phyloP scores from a whole-genome alignment of 1,140 invertebrate species.

The Parapsyche elsis region DNA sequence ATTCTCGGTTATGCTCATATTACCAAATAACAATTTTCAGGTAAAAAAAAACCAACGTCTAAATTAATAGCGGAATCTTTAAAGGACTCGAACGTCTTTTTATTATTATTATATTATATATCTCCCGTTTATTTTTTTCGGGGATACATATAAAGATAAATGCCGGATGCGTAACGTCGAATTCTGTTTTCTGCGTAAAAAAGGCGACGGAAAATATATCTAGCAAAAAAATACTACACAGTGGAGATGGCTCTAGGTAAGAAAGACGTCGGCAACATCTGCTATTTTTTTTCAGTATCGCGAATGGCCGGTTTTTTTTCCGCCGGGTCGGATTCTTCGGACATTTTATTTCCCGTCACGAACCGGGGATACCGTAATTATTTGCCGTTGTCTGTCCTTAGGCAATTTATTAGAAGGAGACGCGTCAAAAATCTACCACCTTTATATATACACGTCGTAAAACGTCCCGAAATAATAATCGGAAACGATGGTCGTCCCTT shows the following conservation, averaged over 20 bases:
- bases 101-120: not conserved
- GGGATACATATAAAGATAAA: slow-evolving; percentile 42
- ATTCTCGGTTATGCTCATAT: slow-evolving; percentile 44
- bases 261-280: not conserved
- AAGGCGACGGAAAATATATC: slow-evolving; percentile 1
- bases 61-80: slow-evolving; percentile 52
- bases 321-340: not conserved
- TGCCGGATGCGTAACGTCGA: slow-evolving; percentile 48
- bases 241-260: no score
- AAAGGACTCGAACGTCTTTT: not conserved
- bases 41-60: slow-evolving; percentile 52
- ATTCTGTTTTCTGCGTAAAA: slow-evolving; percentile 36
- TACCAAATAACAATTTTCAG: slow-evolving; percentile 52
- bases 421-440: not conserved
- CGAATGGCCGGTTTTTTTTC: slow-evolving; percentile 10
- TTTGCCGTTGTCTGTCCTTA: slow-evolving; percentile 10
- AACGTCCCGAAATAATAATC: slow-evolving; percentile 5
- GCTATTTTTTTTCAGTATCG: slow-evolving; percentile 15
- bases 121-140: slow-evolving; percentile 10
- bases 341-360: slow-evolving; percentile 33
- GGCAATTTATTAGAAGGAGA: slow-evolving; percentile 8
- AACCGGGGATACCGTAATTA: slow-evolving; percentile 17
- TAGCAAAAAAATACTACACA: no score
- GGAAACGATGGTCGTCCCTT: not conserved
- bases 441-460: not conserved